Conservation (phyloP, 2,113 vertebrate species). For the Poeciliopsis occidentalis region DNA sequence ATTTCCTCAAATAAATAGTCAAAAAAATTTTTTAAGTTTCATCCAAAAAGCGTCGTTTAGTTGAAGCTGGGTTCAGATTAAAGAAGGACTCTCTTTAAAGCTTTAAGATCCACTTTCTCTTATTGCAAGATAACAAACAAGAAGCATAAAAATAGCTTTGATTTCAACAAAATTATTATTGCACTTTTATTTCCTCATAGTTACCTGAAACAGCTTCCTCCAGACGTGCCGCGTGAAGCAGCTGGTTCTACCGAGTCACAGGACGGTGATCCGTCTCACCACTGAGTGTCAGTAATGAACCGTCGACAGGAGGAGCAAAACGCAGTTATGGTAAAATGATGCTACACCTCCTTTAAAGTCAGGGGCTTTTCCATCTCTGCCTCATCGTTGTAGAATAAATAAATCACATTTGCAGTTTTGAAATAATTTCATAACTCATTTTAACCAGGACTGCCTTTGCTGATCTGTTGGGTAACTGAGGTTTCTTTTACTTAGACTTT, state of each 20-base stretch:
- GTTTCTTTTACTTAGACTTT: slow-evolving; percentile 10
- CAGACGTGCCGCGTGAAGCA: no score
- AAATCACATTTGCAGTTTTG: not conserved
- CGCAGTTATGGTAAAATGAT: not conserved
- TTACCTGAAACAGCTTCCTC: not conserved
- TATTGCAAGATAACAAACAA: slow-evolving; percentile 13
- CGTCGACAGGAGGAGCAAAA: not conserved
- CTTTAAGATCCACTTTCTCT: not conserved
- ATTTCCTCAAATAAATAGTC: not conserved
- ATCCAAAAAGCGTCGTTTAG: not conserved
- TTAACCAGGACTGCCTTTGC: not conserved
- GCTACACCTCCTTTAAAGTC: not conserved
- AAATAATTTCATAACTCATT: not conserved
- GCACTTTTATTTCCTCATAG: not conserved
- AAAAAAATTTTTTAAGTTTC: not conserved
- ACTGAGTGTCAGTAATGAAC: slow-evolving; percentile 64
- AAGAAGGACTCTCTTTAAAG: not conserved
- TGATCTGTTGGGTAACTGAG: slow-evolving; percentile 3
- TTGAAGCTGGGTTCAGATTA: not conserved
- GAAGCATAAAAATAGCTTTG: slow-evolving; percentile 6
- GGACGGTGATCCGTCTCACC: slow-evolving; percentile 39
- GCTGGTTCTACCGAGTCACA: slow-evolving; percentile 6
- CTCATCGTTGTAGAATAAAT: not conserved
- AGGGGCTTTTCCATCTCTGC: not conserved
- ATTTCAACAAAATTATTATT: slow-evolving; percentile 2